A percentile compares a stretch with the other conserved stretches of the same genome.
phyloP scores from a whole-genome alignment of 2,888 invertebrate species.

The Bugulina stolonifera region DNA sequence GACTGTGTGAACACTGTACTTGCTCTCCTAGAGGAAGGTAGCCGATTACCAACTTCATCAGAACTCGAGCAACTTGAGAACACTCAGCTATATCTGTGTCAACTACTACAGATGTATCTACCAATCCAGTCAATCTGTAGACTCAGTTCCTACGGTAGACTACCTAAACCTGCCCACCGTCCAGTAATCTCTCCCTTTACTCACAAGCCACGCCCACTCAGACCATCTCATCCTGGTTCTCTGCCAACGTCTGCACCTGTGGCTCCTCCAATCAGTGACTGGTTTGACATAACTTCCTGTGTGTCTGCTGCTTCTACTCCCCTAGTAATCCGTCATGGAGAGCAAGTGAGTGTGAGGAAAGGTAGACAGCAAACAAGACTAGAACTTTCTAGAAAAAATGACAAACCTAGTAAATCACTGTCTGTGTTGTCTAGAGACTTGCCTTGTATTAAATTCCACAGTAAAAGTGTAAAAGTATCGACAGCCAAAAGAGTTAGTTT shows the following conservation, averaged over 20 bases:
- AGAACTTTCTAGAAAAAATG: not conserved
- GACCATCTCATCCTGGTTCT: not conserved
- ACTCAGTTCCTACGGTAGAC: not conserved
- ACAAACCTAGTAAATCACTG: not conserved
- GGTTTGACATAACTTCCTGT: not conserved
- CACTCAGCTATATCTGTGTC: not conserved
- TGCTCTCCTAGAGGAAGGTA: not conserved
- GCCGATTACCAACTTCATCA: not conserved
- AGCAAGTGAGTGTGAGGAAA: no score
- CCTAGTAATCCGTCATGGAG: no score
- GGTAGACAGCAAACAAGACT: no score
- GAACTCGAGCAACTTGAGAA: not conserved
- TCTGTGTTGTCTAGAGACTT: not conserved
- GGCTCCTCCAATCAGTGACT: not conserved
- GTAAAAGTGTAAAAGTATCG: no score
- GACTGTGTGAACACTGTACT: not conserved
- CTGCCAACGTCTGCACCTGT: not conserved
- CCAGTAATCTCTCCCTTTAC: not conserved
- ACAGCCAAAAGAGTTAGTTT: no score
- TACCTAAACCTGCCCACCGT: not conserved
- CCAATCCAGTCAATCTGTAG: not conserved
- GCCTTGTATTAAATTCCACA: not conserved
- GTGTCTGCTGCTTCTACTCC: no score
- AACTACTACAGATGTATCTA: not conserved
- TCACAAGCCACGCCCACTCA: not conserved